Evolutionary conservation across 2,113 vertebrate species (phyloP), one percentile per base, ranked within the genome.

Genomic region (Varanus salvator): DNA sequence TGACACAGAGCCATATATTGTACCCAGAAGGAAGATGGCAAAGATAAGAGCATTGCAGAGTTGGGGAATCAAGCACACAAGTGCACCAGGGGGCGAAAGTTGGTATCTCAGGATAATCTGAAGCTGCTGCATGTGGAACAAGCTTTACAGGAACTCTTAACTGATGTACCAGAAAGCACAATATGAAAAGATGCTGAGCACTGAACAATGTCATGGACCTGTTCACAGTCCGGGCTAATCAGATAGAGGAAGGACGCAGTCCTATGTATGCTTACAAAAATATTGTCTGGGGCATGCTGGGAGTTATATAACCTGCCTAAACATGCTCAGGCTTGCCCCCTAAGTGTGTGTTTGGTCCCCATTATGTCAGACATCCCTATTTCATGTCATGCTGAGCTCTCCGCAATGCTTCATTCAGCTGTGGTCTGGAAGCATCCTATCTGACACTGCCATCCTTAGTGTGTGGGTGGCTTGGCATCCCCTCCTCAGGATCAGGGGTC

Each of bases 101-200:
- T 77, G 21, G 31, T 83, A 69, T 27, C 82, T 84, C 82, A 75
- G 69, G 25, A 29, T 12, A 86, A 76, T 23, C 80, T 88, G 80
- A 75, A n/a, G 27, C 9, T 83, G 69, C 25, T 57, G 2, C 66
- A 60, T 50, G 38, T 11, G 12, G 23, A 54, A n/a, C 77, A 69
- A 6, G 5, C 48, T 50, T 85, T 57, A 52, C 14, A 31, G 44
- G 31, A 66, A 6, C 25, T 50, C 68, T 72, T 84, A 50, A 15
- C 29, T 77, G 60, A 78, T 76, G 23, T 71, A 66, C 21, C 38
- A 66, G 12, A 84, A 75, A 84, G 44, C 34, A 76, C 27, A 66
- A 12, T 80, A 68, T 14, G 69, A 52, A 84, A 8, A 17, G 82
- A 68, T 29, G 14, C 25, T 76, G 29, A 27, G 7, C 8, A 38